phyloP scores from a whole-genome alignment of 2,888 invertebrate genomes.

The Habroteleia sp. region DNA sequence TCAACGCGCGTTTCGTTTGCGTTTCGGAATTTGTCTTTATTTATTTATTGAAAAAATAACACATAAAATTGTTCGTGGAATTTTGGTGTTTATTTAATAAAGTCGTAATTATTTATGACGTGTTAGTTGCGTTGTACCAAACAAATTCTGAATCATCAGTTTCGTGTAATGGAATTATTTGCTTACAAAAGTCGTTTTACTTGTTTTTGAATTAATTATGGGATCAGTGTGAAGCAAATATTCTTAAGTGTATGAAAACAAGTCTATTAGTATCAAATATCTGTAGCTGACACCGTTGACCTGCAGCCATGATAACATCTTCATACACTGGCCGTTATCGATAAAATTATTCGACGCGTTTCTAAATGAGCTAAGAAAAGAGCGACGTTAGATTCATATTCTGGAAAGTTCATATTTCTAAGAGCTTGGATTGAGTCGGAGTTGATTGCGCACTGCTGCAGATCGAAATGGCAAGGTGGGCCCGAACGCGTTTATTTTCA shows the following conservation, averaged over 20 bases:
- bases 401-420: constrained; percentile 29
- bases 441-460: constrained; percentile 5
- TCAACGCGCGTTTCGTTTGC: too few species aligned
- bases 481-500: constrained; percentile 24
- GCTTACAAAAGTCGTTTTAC: too few species aligned
- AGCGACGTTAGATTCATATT: constrained; percentile 10
- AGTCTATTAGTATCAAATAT: constrained; percentile 50
- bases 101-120: too few species aligned
- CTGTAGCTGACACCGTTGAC: constrained; percentile 38
- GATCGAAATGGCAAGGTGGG: constrained; percentile 21
- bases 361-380: constrained; percentile 28
- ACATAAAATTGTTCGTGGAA: too few species aligned
- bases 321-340: constrained; percentile 42
- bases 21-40: too few species aligned
- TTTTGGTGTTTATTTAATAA: too few species aligned
- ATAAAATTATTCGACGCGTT: constrained; percentile 39
- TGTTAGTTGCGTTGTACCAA: neutral
- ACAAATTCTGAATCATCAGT: too few species aligned
- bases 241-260: constrained; percentile 20
- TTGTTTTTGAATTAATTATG: constrained; percentile 20
- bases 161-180: too few species aligned
- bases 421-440: constrained; percentile 9
- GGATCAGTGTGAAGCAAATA: constrained; percentile 3
- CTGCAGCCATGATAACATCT: constrained; percentile 46
- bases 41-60: too few species aligned